phyloP scores from a whole-genome alignment of 2,113 vertebrate genomes.

The Labrus mixtus region DNA sequence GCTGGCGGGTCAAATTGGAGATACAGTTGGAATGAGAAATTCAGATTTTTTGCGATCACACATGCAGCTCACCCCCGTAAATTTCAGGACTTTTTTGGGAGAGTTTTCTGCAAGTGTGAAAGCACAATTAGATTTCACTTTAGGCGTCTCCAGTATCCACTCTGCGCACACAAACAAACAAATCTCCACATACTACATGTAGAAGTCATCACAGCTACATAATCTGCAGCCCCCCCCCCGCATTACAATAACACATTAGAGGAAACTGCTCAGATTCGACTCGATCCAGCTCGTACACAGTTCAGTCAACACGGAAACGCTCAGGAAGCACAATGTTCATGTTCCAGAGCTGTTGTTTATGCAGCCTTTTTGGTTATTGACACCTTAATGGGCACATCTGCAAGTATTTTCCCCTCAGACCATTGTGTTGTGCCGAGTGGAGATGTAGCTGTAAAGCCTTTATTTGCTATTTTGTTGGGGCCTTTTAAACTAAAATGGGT shows the following conservation, averaged over 20 bases:
- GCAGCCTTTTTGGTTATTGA: constrained; percentile 48
- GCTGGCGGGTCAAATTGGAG: too few relatives aligned
- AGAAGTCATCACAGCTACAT: constrained; percentile 15
- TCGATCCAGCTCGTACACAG: constrained; percentile 21
- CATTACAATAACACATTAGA: background rate
- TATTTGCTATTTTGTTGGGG: constrained; percentile 48
- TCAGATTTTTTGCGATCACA: too few relatives aligned
- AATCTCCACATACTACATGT: constrained; percentile 3
- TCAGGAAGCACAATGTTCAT: constrained; percentile 52
- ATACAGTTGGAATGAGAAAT: too few relatives aligned
- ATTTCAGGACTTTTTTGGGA: too few relatives aligned
- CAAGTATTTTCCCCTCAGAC: constrained; percentile 43
- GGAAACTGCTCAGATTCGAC: constrained; percentile 9
- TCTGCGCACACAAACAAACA: constrained; percentile 11
- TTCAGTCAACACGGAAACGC: constrained; percentile 45
- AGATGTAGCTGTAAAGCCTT: constrained; percentile 47
- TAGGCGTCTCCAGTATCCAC: constrained; percentile 1
- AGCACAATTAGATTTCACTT: background rate
- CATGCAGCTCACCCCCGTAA: too few relatives aligned
- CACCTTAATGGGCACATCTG: constrained; percentile 73
- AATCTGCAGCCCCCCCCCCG: constrained; percentile 16
- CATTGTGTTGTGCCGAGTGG: constrained; percentile 46
- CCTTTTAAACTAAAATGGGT: constrained; percentile 51
- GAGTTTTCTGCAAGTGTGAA: too few relatives aligned
- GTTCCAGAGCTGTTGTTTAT: constrained; percentile 36